phyloP scores from a whole-genome alignment of 2,888 invertebrate species.

The Troides helena region DNA sequence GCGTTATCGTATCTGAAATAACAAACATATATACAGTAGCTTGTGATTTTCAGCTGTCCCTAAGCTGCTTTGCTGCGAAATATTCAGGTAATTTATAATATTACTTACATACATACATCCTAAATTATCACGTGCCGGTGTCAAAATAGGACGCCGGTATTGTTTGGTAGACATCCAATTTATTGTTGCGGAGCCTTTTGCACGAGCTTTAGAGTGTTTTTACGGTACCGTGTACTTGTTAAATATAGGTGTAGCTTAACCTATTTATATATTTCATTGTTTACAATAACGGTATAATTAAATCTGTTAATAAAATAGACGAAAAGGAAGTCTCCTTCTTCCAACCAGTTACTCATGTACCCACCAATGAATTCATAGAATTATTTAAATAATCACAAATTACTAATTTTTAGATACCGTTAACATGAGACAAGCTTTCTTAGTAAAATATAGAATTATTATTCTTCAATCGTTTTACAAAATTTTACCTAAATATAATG shows the following conservation, averaged over 20 bases:
- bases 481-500: too few relatives aligned
- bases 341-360: not conserved
- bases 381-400: not conserved
- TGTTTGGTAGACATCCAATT: conserved; percentile 23
- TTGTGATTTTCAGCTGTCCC: conserved; percentile 5
- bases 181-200: conserved; percentile 21
- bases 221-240: conserved; percentile 1
- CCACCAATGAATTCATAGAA: not conserved
- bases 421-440: too few relatives aligned
- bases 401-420: not conserved
- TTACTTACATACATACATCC: not conserved
- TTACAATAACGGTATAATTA: not conserved
- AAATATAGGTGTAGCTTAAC: conserved; percentile 2
- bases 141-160: conserved; percentile 11
- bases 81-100: conserved; percentile 9
- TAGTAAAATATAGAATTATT: too few relatives aligned
- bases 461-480: too few relatives aligned
- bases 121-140: conserved; percentile 18
- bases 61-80: not conserved
- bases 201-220: conserved; percentile 8
- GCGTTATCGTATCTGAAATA: conserved; percentile 48
- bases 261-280: not conserved
- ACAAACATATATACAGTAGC: conserved; percentile 48
- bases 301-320: not conserved
- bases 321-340: not conserved